Percentiles rank a stretch among this genome's conserved stretches.
These are phyloP conservation scores for Gyrodactylus salaris DNA, from an alignment of 1,140 invertebrate genomes.

Conservation along the genomic window DNA sequence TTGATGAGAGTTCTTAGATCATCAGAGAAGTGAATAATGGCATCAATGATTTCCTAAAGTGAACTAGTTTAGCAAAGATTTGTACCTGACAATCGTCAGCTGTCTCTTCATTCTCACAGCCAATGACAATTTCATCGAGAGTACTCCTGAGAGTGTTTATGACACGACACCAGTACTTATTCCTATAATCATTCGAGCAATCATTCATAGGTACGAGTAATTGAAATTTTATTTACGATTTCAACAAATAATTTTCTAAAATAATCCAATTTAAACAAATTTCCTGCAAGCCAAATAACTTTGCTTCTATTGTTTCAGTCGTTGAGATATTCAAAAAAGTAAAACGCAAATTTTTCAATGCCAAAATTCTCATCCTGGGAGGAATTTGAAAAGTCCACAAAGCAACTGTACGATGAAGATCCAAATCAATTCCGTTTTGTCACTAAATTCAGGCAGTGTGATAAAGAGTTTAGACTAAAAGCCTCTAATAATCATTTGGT, in stretches of 20 bases:
- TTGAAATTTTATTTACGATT: too few species aligned
- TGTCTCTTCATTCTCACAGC: conserved; percentile 30
- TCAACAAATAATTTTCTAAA: too few species aligned
- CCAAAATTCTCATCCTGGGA: background rate
- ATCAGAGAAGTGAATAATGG: background rate
- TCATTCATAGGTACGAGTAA: too few species aligned
- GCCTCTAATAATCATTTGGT: background rate
- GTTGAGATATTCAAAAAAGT: too few species aligned
- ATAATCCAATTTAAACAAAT: too few species aligned
- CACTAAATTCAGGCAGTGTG: background rate
- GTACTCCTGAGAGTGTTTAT: conserved; percentile 67
- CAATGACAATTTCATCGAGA: conserved; percentile 34
- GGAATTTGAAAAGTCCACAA: background rate
- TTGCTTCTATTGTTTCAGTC: too few species aligned
- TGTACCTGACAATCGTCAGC: conserved; percentile 29
- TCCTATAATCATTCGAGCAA: background rate
- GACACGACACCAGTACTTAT: conserved; percentile 50
- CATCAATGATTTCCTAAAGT: conserved; percentile 1
- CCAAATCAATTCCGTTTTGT: background rate
- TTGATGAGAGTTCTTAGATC: background rate
- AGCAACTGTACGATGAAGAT: background rate
- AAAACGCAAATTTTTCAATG: background rate
- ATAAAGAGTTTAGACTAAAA: background rate
- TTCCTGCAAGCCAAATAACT: too few species aligned
- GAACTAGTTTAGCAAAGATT: background rate